Conservation (phyloP, 2,888 invertebrate species). For the Rhyacophila evoluta region DNA sequence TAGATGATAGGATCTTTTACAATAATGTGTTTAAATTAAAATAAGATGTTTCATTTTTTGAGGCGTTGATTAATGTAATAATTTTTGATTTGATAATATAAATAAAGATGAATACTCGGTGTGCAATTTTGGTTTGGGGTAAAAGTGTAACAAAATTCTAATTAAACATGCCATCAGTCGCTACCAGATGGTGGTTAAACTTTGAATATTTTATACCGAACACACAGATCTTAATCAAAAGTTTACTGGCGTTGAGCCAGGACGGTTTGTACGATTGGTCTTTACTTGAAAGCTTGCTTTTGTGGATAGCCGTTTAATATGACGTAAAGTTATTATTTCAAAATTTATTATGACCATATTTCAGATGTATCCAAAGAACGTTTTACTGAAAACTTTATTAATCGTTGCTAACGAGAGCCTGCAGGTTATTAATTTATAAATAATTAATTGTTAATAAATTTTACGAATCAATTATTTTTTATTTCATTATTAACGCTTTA, state of each 20-base stretch:
- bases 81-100: too few relatives aligned
- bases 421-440: too few relatives aligned
- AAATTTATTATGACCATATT: slow-evolving; percentile 10
- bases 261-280: slow-evolving; percentile 30
- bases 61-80: too few relatives aligned
- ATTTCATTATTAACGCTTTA: too few relatives aligned
- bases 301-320: slow-evolving; percentile 19
- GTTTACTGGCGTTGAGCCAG: slow-evolving; percentile 40
- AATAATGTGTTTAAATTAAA: too few relatives aligned
- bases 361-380: neutral
- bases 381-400: too few relatives aligned
- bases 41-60: too few relatives aligned
- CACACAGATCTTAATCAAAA: slow-evolving; percentile 48
- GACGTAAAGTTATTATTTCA: slow-evolving; percentile 10
- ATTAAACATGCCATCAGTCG: slow-evolving; percentile 42
- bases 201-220: slow-evolving; percentile 48
- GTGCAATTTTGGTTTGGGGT: neutral
- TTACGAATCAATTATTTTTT: too few relatives aligned
- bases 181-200: slow-evolving; percentile 44
- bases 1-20: too few relatives aligned
- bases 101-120: too few relatives aligned
- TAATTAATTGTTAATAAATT: too few relatives aligned
- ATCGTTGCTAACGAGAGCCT: too few relatives aligned
- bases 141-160: slow-evolving; percentile 35
- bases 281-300: slow-evolving; percentile 4